Evolutionary conservation across 2,797 vertebrate species (phyloP).

Genomic region (Ara ararauna): DNA sequence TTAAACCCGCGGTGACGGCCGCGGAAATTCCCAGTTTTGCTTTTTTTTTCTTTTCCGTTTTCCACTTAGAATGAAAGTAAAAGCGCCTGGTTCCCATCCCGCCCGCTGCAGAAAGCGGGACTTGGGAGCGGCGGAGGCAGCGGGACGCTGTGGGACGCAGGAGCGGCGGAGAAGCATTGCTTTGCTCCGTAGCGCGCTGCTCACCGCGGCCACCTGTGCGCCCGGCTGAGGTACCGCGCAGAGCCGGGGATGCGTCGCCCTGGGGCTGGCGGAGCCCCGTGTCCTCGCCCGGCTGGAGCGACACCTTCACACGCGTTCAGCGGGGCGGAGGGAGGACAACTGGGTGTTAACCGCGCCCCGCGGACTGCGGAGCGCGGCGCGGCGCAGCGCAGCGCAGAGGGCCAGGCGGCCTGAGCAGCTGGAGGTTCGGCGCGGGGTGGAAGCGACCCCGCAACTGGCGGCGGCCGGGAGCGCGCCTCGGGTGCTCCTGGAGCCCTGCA

Average conservation of each 20-base stretch:
- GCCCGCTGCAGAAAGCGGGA: neutral
- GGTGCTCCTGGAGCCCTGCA: neutral
- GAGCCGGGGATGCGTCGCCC: neutral
- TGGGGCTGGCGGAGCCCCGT: neutral
- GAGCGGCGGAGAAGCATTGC: neutral
- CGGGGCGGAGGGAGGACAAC: neutral
- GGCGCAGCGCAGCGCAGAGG: neutral
- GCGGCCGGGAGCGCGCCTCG: fast-evolving
- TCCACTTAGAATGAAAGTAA: conserved; percentile 37
- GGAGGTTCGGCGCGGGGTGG: neutral
- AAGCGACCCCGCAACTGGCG: neutral
- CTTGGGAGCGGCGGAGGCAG: neutral
- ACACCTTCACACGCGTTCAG: neutral
- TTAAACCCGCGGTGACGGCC: conserved; percentile 18
- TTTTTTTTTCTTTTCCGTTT: neutral
- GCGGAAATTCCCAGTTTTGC: conserved; percentile 47
- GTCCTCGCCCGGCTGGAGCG: neutral
- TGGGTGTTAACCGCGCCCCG: neutral
- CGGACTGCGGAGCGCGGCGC: neutral
- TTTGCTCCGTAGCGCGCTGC: neutral
- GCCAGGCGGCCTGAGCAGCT: too few relatives aligned
- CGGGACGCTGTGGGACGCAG: neutral
- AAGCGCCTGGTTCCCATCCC: conserved; percentile 6
- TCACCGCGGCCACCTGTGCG: neutral
- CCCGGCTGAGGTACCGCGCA: neutral